Percentiles rank a stretch among this genome's conserved stretches.
These are phyloP conservation scores for honey bee (Apis mellifera) DNA, from an alignment of 1,140 invertebrate species.

Conservation along the genomic window DNA sequence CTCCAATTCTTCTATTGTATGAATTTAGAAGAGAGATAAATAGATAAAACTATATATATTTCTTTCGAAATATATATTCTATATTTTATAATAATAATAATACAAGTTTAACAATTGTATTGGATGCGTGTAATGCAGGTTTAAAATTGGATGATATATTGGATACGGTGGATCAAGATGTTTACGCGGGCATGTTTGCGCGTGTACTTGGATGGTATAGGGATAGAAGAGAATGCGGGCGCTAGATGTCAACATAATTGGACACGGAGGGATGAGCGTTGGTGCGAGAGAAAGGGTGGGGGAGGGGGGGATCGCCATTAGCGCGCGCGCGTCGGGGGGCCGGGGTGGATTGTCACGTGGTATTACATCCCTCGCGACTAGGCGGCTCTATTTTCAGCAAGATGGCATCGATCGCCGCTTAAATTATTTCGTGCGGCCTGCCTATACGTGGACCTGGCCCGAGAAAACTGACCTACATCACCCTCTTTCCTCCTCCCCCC, in stretches of 20 bases:
- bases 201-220: neutral
- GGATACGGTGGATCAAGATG: neutral
- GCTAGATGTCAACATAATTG: conserved; percentile 64
- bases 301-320: conserved; percentile 54
- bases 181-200: conserved; percentile 7
- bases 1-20: too few species aligned
- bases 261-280: conserved; percentile 35
- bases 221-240: conserved; percentile 47
- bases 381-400: conserved; percentile 74
- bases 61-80: too few species aligned
- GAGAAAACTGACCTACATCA: conserved; percentile 80
- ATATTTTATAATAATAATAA: too few species aligned
- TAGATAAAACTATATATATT: too few species aligned
- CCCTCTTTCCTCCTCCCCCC: neutral
- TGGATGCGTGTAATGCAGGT: neutral
- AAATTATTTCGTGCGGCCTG: conserved; percentile 79
- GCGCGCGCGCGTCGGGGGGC: conserved; percentile 36
- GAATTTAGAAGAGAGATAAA: too few species aligned
- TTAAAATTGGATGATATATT: neutral
- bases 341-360: conserved; percentile 50
- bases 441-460: conserved; percentile 68
- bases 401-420: conserved; percentile 78
- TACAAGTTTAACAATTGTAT: neutral
- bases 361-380: conserved; percentile 57
- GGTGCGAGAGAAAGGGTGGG: conserved; percentile 48